phyloP scores from a whole-genome alignment of 2,888 invertebrate genomes.

The Cactoblastis cactorum region DNA sequence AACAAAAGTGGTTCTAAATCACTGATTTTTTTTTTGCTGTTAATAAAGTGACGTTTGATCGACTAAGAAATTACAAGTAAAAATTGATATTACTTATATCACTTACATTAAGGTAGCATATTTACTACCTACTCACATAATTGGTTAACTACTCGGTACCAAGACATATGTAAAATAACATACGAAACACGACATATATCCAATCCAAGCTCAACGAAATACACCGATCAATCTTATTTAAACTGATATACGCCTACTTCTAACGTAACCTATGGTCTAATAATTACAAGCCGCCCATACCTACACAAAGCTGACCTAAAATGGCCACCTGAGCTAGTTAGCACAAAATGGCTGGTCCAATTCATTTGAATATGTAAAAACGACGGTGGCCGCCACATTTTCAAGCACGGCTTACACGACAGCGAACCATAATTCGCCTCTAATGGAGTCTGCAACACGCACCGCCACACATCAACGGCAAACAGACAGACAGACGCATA shows the following conservation, averaged over 20 bases:
- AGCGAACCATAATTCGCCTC: conserved; percentile 56
- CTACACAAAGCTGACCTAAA: conserved; percentile 15
- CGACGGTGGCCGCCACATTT: conserved; percentile 51
- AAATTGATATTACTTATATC: too few species aligned
- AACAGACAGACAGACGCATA: conserved; percentile 49
- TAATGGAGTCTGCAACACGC: conserved; percentile 71
- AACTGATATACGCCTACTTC: conserved; percentile 4
- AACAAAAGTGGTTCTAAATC: too few species aligned
- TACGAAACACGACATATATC: neutral
- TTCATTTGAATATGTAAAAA: conserved; percentile 41
- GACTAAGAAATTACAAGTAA: too few species aligned
- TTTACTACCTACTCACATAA: neutral
- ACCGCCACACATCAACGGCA: conserved; percentile 60
- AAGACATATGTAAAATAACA: neutral
- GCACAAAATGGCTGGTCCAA: conserved; percentile 23
- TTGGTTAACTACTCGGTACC: neutral
- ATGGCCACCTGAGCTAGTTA: conserved; percentile 19
- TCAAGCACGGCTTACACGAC: conserved; percentile 47
- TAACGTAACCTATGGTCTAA: neutral
- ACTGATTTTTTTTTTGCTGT: too few species aligned
- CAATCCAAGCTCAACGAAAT: neutral
- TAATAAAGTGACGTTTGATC: too few species aligned
- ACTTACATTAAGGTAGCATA: too few species aligned
- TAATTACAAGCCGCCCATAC: conserved; percentile 7
- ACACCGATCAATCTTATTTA: conserved; percentile 4